A percentile compares a stretch with the other conserved stretches of the same genome.
These are phyloP conservation scores for Leptoteleia sp. DNA, from an alignment of 1,140 invertebrate species.

Conservation along the genomic window DNA sequence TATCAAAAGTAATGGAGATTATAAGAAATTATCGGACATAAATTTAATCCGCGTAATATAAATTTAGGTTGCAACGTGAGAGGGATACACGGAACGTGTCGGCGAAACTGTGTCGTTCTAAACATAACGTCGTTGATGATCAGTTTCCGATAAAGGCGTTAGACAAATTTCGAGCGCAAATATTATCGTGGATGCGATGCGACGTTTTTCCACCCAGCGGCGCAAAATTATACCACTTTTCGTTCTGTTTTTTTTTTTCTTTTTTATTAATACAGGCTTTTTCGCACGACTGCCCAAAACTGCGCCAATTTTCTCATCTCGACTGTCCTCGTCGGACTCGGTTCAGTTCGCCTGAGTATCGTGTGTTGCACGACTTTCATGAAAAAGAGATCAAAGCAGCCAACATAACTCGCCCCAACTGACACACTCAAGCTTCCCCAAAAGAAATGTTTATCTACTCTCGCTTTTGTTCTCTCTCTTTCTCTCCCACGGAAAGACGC, in stretches of 20 bases:
- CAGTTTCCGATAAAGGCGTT: neutral
- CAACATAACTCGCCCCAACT: conserved; percentile 62
- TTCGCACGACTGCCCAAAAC: conserved; percentile 41
- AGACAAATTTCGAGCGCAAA: conserved; percentile 1
- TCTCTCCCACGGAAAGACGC: conserved; percentile 56
- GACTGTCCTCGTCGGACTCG: conserved; percentile 49
- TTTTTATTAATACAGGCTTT: conserved; percentile 4
- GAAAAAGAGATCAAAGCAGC: conserved; percentile 56
- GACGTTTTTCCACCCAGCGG: conserved; percentile 9
- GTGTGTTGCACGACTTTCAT: conserved; percentile 53
- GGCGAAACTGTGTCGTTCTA: too few species aligned
- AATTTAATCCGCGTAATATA: too few species aligned
- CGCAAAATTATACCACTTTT: conserved; percentile 4
- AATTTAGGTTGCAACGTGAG: too few species aligned
- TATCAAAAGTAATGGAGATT: too few species aligned
- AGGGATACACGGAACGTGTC: too few species aligned
- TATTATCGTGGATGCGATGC: neutral
- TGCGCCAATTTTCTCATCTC: conserved; percentile 51
- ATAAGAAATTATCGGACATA: too few species aligned
- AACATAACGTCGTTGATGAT: neutral
- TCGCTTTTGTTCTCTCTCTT: conserved; percentile 59
- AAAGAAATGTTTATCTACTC: conserved; percentile 61
- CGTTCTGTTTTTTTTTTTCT: conserved; percentile 15
- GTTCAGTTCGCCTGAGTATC: conserved; percentile 60
- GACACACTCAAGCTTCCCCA: conserved; percentile 59